A percentile compares a stretch with the other conserved stretches of the same genome.
These are phyloP conservation scores for Lanistes nyassanus DNA, from an alignment of 1,140 invertebrate species.

Conservation along the genomic window DNA sequence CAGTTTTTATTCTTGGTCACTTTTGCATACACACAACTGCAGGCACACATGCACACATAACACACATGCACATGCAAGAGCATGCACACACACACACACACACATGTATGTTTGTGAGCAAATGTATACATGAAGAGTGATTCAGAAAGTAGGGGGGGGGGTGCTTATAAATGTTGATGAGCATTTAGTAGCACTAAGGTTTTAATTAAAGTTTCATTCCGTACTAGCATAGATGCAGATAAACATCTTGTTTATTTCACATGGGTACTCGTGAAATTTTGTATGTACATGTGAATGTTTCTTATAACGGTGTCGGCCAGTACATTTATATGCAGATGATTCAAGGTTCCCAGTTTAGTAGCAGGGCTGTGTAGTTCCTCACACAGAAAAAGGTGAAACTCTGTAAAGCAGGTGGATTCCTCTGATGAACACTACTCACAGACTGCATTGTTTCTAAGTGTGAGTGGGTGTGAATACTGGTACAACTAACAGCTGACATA, in stretches of 20 bases:
- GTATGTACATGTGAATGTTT: no score
- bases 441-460: no score
- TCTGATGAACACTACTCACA: no score
- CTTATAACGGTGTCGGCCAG: no score
- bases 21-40: not conserved
- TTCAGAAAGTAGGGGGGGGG: not conserved
- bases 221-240: not conserved
- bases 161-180: not conserved
- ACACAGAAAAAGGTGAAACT: no score
- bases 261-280: not conserved
- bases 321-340: no score
- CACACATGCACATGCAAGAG: not conserved
- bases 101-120: not conserved
- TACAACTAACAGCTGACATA: no score
- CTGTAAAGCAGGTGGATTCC: no score
- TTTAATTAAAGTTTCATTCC: not conserved
- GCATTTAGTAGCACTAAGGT: not conserved
- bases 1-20: conserved; percentile 5
- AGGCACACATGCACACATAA: not conserved
- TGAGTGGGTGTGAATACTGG: no score
- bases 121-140: not conserved
- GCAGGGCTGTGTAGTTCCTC: no score
- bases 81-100: not conserved
- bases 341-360: no score
- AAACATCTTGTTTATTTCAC: conserved; percentile 1